phyloP scores from a whole-genome alignment of 2,113 vertebrate species.

The Gila orcuttii region DNA sequence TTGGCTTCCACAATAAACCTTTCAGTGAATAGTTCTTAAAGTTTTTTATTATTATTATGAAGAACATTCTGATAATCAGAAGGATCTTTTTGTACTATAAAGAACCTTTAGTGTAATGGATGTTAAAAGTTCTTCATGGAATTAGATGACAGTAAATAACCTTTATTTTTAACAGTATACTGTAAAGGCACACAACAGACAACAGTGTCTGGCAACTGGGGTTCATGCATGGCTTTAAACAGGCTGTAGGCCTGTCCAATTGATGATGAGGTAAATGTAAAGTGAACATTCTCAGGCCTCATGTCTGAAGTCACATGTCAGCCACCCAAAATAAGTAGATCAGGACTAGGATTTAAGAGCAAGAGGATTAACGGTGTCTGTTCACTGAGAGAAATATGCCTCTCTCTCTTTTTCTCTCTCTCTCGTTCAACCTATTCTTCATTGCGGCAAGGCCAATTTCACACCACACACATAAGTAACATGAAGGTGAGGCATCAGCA shows the following conservation, averaged over 20 bases:
- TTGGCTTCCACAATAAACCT: too few species aligned
- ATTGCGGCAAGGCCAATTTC: background rate
- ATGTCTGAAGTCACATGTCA: slow-evolving; percentile 1
- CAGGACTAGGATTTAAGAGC: slow-evolving; percentile 27
- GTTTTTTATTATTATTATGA: too few species aligned
- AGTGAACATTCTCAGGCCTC: slow-evolving; percentile 5
- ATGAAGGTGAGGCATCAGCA: background rate
- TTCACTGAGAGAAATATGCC: background rate
- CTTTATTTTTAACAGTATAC: too few species aligned
- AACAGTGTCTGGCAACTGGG: too few species aligned
- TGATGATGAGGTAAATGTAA: slow-evolving; percentile 10
- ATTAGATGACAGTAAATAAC: too few species aligned
- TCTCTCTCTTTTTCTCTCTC: background rate
- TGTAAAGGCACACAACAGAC: too few species aligned
- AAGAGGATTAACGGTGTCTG: slow-evolving; percentile 46
- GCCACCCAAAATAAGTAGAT: slow-evolving; percentile 34
- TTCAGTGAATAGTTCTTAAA: too few species aligned
- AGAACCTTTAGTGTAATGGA: too few species aligned
- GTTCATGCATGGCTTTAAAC: background rate
- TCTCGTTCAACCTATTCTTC: background rate
- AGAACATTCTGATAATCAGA: too few species aligned
- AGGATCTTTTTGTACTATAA: too few species aligned
- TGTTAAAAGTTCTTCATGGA: too few species aligned
- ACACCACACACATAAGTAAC: background rate
- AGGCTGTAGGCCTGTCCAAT: background rate